Percentiles rank a stretch among this genome's conserved stretches.
phyloP scores from a whole-genome alignment of 2,888 invertebrate genomes.

The Scaptomyza caliginosa region DNA sequence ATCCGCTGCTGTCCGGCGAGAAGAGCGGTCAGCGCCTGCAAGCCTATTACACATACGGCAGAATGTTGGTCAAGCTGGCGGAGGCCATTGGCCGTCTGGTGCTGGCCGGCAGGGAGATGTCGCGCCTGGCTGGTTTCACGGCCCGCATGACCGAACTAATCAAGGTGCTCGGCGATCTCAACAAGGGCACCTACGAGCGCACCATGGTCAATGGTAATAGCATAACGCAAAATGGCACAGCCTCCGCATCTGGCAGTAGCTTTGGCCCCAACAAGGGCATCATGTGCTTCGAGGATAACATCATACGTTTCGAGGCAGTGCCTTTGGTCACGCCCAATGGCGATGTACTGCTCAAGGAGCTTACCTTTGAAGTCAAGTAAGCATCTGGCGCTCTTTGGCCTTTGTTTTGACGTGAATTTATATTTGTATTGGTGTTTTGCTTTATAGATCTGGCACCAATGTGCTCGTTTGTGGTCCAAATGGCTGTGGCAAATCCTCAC shows the following conservation, averaged over 20 bases:
- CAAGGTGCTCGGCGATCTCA: conserved; percentile 92
- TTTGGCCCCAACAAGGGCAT: conserved; percentile 90
- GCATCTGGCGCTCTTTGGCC: conserved; percentile 56
- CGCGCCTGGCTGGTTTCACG: conserved; percentile 95
- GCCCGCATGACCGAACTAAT: conserved; percentile 95
- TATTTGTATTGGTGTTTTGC: conserved; percentile 6
- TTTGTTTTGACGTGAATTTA: background rate
- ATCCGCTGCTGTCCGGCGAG: conserved; percentile 87
- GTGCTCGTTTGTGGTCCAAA: conserved; percentile 99
- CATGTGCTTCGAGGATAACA: conserved; percentile 92
- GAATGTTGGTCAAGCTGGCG: conserved; percentile 92
- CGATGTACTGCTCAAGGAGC: conserved; percentile 94
- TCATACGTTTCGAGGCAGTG: conserved; percentile 95
- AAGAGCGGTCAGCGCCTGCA: conserved; percentile 92
- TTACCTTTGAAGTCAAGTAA: conserved; percentile 94
- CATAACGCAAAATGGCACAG: conserved; percentile 55
- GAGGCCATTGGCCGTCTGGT: conserved; percentile 98
- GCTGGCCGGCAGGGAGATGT: conserved; percentile 96
- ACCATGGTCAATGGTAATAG: conserved; percentile 85
- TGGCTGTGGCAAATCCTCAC: conserved; percentile 98
- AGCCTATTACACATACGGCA: conserved; percentile 97
- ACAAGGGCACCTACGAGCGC: conserved; percentile 89
- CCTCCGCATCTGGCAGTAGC: conserved; percentile 47
- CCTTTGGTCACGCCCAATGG: conserved; percentile 99
- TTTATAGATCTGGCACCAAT: conserved; percentile 93